Evolutionary conservation across 2,888 invertebrate species (phyloP).

Genomic region (Rugalucina vietnamica): DNA sequence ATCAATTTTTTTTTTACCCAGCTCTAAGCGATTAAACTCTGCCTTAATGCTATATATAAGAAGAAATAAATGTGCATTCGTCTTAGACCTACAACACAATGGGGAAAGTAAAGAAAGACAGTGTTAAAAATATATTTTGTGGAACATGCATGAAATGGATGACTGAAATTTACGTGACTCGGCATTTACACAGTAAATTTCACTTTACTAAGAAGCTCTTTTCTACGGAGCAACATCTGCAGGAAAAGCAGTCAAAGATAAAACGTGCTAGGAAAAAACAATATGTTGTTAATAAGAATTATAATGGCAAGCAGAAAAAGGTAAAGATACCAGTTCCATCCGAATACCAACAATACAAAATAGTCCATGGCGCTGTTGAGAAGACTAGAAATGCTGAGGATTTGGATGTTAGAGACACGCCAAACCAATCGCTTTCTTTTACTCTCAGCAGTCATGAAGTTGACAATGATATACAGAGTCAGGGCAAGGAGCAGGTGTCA

Average conservation of each 20-base stretch:
- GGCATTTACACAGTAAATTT: conserved; percentile 35
- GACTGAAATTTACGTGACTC: conserved; percentile 41
- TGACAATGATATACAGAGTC: not conserved
- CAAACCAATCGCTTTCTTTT: not conserved
- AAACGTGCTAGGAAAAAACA: not conserved
- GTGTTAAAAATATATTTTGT: conserved; percentile 42
- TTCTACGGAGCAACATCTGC: not conserved
- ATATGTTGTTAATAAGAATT: not conserved
- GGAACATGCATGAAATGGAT: conserved; percentile 45
- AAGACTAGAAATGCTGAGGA: not conserved
- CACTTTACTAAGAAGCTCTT: conserved; percentile 30
- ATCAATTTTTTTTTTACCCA: not conserved
- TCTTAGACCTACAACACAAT: too few relatives aligned
- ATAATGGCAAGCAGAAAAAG: not conserved
- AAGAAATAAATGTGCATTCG: too few relatives aligned
- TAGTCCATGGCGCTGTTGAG: not conserved
- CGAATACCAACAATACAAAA: not conserved
- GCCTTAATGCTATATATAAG: too few relatives aligned
- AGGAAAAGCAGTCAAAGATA: not conserved
- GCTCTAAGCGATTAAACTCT: too few relatives aligned
- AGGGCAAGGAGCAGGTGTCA: not conserved
- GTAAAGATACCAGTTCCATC: not conserved
- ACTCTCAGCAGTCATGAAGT: not conserved
- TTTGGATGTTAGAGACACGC: not conserved
- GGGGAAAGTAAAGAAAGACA: conserved; percentile 13